A percentile compares a stretch with the other conserved stretches of the same genome.
These are phyloP conservation scores for Cynopterus sphinx DNA, from an alignment of 2,797 vertebrate genomes.

Conservation along the genomic window DNA sequence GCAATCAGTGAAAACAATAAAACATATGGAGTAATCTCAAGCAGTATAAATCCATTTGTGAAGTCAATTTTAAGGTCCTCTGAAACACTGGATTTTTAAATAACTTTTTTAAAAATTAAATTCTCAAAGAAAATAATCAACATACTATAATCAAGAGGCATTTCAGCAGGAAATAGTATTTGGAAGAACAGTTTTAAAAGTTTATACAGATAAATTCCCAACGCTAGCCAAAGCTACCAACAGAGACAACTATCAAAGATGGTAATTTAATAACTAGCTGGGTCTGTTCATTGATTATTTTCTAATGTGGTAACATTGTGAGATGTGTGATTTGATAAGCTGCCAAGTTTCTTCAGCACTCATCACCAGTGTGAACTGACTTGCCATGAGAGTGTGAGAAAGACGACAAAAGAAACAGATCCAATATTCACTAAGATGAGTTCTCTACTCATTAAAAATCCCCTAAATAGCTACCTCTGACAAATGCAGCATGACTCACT, in stretches of 20 bases:
- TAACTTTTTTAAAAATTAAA: neutral
- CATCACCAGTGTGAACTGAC: conserved; percentile 47
- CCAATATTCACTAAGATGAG: conserved; percentile 12
- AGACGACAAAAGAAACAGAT: conserved; percentile 43
- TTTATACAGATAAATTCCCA: conserved; percentile 29
- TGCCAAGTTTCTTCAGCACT: conserved; percentile 35
- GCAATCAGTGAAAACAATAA: neutral
- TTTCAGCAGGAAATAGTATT: neutral
- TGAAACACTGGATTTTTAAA: neutral
- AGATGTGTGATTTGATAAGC: neutral
- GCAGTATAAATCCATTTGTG: neutral
- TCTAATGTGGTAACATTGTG: neutral
- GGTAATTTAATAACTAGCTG: conserved; percentile 33
- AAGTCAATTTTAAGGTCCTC: neutral
- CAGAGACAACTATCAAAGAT: neutral
- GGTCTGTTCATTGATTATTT: neutral
- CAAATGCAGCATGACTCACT: neutral
- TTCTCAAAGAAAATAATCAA: conserved; percentile 32
- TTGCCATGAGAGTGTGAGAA: neutral
- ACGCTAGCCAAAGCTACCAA: conserved; percentile 7
- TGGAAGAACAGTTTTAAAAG: neutral
- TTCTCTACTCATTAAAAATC: neutral
- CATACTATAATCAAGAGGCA: conserved; percentile 18
- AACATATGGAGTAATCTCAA: neutral
- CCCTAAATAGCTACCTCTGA: conserved; percentile 40